Base-by-base conservation (phyloP, 1,140 invertebrate species). In the Achroia grisella region DNA sequence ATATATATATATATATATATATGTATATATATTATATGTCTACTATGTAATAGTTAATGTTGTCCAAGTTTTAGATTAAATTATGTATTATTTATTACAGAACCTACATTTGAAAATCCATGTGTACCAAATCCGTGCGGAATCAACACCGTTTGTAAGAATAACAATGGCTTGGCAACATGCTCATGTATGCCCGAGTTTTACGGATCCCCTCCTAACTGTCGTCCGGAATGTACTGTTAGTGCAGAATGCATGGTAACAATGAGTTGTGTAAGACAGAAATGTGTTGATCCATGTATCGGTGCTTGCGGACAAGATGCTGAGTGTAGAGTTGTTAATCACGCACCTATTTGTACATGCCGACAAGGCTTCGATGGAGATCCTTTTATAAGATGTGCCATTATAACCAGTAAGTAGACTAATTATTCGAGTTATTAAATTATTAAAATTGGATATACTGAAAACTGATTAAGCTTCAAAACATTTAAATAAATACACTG, bases 181-280 rank as follows among this genome's bases (percentile, higher is more conserved):
- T 90, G 90, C 47, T 89, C 89, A 14, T 93, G 91, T 67, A 82
- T 89, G 28, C 83, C 83, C 14, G 86, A 84, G 36, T 92, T 90
- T 55, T 81, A 89, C 36, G 91, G 91, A 10, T 76, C 86, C 45
- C 91, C 89, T 30, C 90, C 90, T 4, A 87, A 85, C 42, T 92
- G 91, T 53, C 85, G 89, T 74, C 93, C 94, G 6, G 95, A 96
- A 77, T 97, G 95, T 78, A 88, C 87, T 13, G 88, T 90, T 37
- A 94, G 96, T 71, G 87, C 87, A 0, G 94, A 97, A 34, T 97
- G 95, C 74, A 88, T 91, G 9, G 91, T 92, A 37, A 90, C 94
- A 51, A 94, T 94, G 71, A 92, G 94, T 35, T 97, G 96, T 68
- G 73, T 90, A 1, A 86, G 82, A 34, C 89, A 89, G 56, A 90